A percentile compares a stretch with the other conserved stretches of the same genome.
These are phyloP conservation scores for Dicroscelio sp. DNA, from an alignment of 2,888 invertebrate species.

Conservation along the genomic window DNA sequence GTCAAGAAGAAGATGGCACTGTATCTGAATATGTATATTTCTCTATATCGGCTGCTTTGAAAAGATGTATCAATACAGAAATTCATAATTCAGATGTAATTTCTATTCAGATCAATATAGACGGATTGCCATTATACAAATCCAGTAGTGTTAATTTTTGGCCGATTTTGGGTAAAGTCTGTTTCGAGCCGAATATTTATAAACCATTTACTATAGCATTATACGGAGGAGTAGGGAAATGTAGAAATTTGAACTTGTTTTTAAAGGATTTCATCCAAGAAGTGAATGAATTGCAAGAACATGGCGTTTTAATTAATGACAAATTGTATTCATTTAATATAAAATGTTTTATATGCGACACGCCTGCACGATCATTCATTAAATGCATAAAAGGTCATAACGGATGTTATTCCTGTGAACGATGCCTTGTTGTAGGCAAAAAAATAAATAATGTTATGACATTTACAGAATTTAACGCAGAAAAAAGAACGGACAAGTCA, in stretches of 20 bases:
- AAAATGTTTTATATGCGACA: no score
- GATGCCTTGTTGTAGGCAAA: not conserved
- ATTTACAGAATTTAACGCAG: no score
- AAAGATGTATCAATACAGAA: not conserved
- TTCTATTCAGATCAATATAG: conserved; percentile 10
- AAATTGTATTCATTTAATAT: no score
- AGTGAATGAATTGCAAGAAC: not conserved
- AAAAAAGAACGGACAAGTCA: no score
- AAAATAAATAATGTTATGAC: no score
- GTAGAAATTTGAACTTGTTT: not conserved
- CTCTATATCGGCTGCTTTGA: not conserved
- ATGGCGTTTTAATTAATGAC: no score
- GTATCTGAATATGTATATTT: not conserved
- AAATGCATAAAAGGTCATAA: no score
- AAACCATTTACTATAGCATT: not conserved
- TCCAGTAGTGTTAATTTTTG: conserved; percentile 8
- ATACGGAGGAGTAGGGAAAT: not conserved
- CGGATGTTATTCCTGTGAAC: not conserved
- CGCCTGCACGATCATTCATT: no score
- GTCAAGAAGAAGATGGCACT: not conserved
- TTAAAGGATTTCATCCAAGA: not conserved
- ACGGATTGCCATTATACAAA: not conserved
- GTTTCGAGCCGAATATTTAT: not conserved
- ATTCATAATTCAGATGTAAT: not conserved
- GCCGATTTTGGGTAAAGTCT: conserved; percentile 12